Conservation (phyloP, 2,888 invertebrate species). For the Eupithecia abbreviata region DNA sequence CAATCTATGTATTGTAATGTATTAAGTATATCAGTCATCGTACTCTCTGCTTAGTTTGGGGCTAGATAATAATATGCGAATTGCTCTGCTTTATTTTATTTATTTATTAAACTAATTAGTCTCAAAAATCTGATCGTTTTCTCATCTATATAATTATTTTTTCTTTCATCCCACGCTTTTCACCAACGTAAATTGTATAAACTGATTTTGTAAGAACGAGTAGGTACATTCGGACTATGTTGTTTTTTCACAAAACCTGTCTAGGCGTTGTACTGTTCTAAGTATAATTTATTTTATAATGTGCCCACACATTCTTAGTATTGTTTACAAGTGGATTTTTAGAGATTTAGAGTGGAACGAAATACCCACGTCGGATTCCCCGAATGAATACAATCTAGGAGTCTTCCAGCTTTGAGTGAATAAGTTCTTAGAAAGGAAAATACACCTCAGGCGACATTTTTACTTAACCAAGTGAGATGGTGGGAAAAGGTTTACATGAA, state of each 20-base stretch:
- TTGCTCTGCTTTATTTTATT: not conserved
- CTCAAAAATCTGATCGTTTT: not conserved
- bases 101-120: not conserved
- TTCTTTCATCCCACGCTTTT: not conserved
- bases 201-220: not conserved
- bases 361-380: not conserved
- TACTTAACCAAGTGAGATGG: not conserved
- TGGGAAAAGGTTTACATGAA: not conserved
- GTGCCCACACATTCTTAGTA: not conserved
- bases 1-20: no score
- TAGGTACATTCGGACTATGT: not conserved
- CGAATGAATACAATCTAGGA: not conserved
- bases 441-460: not conserved
- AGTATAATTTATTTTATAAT: not conserved
- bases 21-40: no score
- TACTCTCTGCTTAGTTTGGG: not conserved
- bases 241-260: not conserved
- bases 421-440: not conserved
- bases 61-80: not conserved
- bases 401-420: not conserved
- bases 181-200: not conserved
- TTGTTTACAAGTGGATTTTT: not conserved
- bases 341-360: not conserved
- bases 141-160: not conserved
- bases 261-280: not conserved